Conservation (phyloP, 1,140 invertebrate species). For the Drosophila pandora region DNA sequence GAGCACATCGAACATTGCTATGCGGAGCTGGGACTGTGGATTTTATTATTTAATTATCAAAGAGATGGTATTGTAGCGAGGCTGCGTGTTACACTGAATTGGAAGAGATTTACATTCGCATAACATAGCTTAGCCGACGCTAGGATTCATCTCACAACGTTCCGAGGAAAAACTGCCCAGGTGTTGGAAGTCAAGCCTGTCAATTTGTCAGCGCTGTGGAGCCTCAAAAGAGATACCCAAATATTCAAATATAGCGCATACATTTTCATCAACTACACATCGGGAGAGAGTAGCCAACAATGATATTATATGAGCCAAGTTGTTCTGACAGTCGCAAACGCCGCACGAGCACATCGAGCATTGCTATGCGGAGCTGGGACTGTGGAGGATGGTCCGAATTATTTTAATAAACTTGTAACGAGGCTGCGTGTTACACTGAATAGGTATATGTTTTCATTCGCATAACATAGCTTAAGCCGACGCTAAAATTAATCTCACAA, state of each 20-base stretch:
- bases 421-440: slow-evolving; percentile 78
- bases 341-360: slow-evolving; percentile 71
- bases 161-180: slow-evolving; percentile 28
- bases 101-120: slow-evolving; percentile 59
- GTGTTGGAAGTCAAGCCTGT: slow-evolving; percentile 14
- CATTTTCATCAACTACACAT: background rate
- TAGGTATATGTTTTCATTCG: slow-evolving; percentile 68
- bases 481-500: slow-evolving; percentile 85
- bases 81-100: slow-evolving; percentile 77
- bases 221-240: background rate
- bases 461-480: slow-evolving; percentile 81
- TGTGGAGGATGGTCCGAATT: slow-evolving; percentile 18
- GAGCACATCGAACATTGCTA: slow-evolving; percentile 67
- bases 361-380: slow-evolving; percentile 82
- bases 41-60: background rate
- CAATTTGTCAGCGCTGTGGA: slow-evolving; percentile 68
- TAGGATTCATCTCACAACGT: slow-evolving; percentile 85
- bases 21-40: slow-evolving; percentile 75
- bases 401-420: slow-evolving; percentile 50
- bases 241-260: background rate
- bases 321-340: slow-evolving; percentile 79
- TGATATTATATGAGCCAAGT: slow-evolving; percentile 71
- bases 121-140: slow-evolving; percentile 79
- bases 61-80: slow-evolving; percentile 58
- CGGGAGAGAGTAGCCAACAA: slow-evolving; percentile 37